Evolutionary conservation across 2,797 vertebrate genomes (phyloP).

Genomic region (Denticeps clupeoides): DNA sequence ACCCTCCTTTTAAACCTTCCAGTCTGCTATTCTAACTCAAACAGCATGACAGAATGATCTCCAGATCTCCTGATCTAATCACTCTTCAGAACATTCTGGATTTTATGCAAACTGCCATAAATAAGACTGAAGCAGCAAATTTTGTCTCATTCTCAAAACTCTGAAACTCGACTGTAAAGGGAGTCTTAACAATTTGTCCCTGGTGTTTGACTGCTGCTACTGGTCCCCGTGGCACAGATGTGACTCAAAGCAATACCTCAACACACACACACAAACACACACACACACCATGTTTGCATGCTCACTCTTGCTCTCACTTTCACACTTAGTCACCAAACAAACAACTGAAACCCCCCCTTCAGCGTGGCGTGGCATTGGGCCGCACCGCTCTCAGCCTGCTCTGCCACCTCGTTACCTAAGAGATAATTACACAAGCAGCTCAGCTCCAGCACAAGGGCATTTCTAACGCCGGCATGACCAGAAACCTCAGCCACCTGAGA

Average conservation of each 20-base stretch:
- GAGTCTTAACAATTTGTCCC: neutral
- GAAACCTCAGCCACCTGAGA: slow-evolving; percentile 10
- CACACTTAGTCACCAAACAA: neutral
- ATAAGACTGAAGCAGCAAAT: too few relatives aligned
- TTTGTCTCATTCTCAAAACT: neutral
- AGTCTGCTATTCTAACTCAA: too few relatives aligned
- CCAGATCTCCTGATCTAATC: too few relatives aligned
- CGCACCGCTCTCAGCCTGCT: too few relatives aligned
- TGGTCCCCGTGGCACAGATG: neutral
- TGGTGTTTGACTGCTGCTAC: neutral
- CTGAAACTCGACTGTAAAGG: neutral
- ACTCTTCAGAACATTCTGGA: too few relatives aligned
- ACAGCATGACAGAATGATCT: too few relatives aligned
- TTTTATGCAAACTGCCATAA: too few relatives aligned
- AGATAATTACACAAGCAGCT: slow-evolving; percentile 55
- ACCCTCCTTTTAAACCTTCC: neutral
- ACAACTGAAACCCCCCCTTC: too few relatives aligned
- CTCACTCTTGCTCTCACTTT: neutral
- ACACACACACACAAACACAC: neutral
- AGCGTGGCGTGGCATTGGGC: too few relatives aligned
- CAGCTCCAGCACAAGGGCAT: slow-evolving; percentile 42
- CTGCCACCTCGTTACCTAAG: slow-evolving; percentile 49
- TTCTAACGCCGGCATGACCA: slow-evolving; percentile 25
- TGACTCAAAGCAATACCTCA: neutral
- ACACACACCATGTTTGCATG: neutral